Evolutionary conservation across 2,888 invertebrate species (phyloP), one percentile per base, ranked within the genome.

Genomic region (Rosalia funebris): DNA sequence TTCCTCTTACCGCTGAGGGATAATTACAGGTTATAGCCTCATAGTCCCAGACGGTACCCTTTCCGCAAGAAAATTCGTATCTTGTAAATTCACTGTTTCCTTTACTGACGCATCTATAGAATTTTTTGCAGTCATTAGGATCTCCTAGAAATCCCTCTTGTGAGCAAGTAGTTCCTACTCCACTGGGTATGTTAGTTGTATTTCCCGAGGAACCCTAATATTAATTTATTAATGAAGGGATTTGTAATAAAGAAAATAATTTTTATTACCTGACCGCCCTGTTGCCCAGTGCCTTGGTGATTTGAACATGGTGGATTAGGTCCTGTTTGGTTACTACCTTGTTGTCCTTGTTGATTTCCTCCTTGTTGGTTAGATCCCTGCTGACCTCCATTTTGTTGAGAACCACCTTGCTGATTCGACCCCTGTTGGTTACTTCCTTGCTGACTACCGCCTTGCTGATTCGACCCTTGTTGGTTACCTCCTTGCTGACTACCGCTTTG

Each of bases 11-110:
- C 4, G 88, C 87, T 59, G 86, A 89, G 83, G 75, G 73, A 63
- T 79, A 73, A 77, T 91, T 91, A 75, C 91, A 91, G 1, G 87
- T 87, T 64, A 84, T 85, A 47, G 89, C 76, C 45, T 84, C 83
- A 17, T 88, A 87, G 79, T 91, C 91, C 84, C 89, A 91, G 66
- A 91, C 89, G 0, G 91, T 91, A 20, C 90, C 90, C 61, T 86
- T 85, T 10, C 86, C 85, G 72, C 91, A 91, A 41, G 86, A 84
- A 75, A 90, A 90, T 72, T 88, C 83, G 75, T 85, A 89, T 79
- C 85, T 88, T 37, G 82, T 87, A 70, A 83, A 90, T 1, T 58
- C 60, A 11, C 50, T 61, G 12, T 84, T 81, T 0, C 86, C 87
- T 72, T 86, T 84, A 56, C 84, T 83, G 14, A 91, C 90, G 79